Percentiles rank a stretch among this genome's conserved stretches.
Evolutionary conservation across 2,888 invertebrate species (phyloP).

Genomic region (Polietes domitor): DNA sequence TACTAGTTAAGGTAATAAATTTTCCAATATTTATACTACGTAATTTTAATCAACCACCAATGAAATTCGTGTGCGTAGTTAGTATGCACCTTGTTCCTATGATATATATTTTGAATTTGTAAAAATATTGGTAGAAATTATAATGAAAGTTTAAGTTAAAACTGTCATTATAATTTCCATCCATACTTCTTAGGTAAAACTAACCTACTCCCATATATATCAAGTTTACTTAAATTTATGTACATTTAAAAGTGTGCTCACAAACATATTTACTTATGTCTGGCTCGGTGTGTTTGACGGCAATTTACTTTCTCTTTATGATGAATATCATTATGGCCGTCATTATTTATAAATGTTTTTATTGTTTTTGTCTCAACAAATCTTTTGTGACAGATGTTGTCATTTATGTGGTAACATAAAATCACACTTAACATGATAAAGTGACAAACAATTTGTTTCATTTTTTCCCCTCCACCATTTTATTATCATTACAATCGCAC

Average conservation of each 20-base stretch:
- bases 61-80: no score
- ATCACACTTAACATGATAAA: slow-evolving; percentile 65
- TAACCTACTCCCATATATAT: no score
- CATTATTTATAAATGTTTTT: slow-evolving; percentile 35
- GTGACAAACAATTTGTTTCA: slow-evolving; percentile 62
- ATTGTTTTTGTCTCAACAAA: slow-evolving; percentile 54
- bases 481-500: slow-evolving; percentile 20
- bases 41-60: no score
- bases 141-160: no score
- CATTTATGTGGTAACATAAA: slow-evolving; percentile 65
- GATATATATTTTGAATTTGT: no score
- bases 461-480: slow-evolving; percentile 15
- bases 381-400: slow-evolving; percentile 66
- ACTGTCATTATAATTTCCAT: no score
- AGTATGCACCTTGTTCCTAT: no score
- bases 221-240: no score
- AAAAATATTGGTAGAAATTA: no score
- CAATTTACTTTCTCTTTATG: slow-evolving; percentile 20
- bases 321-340: slow-evolving; percentile 27
- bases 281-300: not conserved
- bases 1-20: no score
- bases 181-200: no score
- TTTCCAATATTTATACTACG: no score
- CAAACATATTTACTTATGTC: not conserved
- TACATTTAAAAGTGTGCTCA: slow-evolving; percentile 32